A percentile compares a stretch with the other conserved stretches of the same genome.
These are phyloP conservation scores for Syngnathus floridae DNA, from an alignment of 2,113 vertebrate species.

Conservation along the genomic window DNA sequence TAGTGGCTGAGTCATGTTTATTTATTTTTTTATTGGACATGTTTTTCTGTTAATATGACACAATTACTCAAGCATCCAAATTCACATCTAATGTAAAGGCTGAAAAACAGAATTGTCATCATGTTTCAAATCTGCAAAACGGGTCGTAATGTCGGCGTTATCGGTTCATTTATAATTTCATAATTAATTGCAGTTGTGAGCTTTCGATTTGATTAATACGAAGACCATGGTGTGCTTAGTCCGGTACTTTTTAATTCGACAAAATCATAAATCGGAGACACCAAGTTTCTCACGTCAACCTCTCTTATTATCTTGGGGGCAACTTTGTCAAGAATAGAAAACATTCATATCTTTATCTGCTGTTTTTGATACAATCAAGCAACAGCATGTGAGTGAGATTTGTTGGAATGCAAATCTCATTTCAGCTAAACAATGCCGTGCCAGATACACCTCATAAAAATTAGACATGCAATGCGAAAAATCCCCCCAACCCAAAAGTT, in stretches of 20 bases:
- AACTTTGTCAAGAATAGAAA: neutral
- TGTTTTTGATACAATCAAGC: neutral
- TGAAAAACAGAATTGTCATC: neutral
- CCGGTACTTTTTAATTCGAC: neutral
- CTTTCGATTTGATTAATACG: neutral
- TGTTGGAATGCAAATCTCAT: neutral
- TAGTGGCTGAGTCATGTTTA: neutral
- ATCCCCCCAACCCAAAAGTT: neutral
- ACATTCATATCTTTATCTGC: too few species aligned
- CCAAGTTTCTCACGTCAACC: neutral
- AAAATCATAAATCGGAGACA: too few species aligned
- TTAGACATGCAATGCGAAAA: neutral
- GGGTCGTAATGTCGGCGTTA: neutral
- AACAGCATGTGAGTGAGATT: neutral
- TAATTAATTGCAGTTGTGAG: neutral
- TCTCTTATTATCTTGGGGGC: neutral
- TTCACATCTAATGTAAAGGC: neutral
- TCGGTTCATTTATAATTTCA: neutral
- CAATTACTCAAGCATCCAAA: neutral
- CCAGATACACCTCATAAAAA: neutral
- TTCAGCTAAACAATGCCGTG: neutral
- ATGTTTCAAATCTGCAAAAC: neutral
- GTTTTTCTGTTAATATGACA: neutral
- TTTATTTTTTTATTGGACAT: constrained; percentile 3
- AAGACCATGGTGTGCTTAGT: neutral